Conservation (phyloP, 1,140 invertebrate genomes). For the Coptotermes formosanus region DNA sequence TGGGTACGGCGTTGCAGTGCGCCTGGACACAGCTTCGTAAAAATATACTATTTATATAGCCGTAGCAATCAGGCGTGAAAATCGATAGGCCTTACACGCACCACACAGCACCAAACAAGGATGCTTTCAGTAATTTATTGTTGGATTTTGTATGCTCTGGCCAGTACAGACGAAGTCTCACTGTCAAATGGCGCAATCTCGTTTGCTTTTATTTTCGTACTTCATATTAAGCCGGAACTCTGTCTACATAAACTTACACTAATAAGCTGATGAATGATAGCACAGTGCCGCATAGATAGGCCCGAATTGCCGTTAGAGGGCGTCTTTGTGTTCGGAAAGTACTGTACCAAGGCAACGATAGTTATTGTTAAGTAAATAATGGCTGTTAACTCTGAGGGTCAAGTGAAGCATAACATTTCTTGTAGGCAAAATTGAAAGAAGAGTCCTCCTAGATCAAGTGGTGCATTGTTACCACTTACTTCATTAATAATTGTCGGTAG, state of each 20-base stretch:
- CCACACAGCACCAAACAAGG: not conserved
- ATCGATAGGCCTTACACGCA: not conserved
- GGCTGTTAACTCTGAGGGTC: too few species aligned
- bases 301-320: not conserved
- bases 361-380: too few species aligned
- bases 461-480: too few species aligned
- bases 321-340: too few species aligned
- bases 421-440: too few species aligned
- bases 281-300: not conserved
- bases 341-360: too few species aligned
- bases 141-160: not conserved
- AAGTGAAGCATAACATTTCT: too few species aligned
- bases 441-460: too few species aligned
- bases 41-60: too few species aligned
- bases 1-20: too few species aligned
- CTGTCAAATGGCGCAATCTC: not conserved
- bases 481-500: too few species aligned
- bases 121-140: not conserved
- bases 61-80: not conserved
- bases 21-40: too few species aligned
- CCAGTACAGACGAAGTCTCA: not conserved
- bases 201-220: not conserved
- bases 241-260: not conserved
- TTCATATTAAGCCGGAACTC: not conserved
- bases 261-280: not conserved